Evolutionary conservation across 2,113 vertebrate species (phyloP), one percentile per base, ranked within the genome.

Genomic region (Oncorhynchus nerka): DNA sequence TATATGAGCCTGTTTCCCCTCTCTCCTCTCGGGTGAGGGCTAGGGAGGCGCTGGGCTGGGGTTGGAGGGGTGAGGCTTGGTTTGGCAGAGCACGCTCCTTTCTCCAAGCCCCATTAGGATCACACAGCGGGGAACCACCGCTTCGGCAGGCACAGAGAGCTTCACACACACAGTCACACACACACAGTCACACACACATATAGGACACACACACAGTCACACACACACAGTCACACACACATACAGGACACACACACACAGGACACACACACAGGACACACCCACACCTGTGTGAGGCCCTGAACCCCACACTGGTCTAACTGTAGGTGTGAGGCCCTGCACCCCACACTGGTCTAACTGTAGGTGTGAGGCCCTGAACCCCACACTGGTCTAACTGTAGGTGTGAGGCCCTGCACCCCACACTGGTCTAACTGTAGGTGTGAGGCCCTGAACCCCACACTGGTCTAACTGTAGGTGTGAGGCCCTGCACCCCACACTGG

Each of bases 41-140:
- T 59, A 34, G 30, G 22, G 71, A 70, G 62, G 34, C 16, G 34
- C 77, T 48, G 68, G 24, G 34, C 78, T 48, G 61, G 7, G 26
- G 20, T 49, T 67, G 61, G 55, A 49, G 61, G 28, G 28, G 55
- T 65, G 57, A 65, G 73, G 68, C 26, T 71, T 69, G 51, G 71
- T 66, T 70, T 71, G 71, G 71, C 77, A 71, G 65, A 71, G 65
- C 72, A 65, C 68, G 71, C 57, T 59, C 49, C 59, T 61, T 66
- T 75, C 20, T 84, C 61, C 73, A 84, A 82, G 82, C 75, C 34
- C 83, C 78, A 88, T 87, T 88, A 88, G 74, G 75, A 81, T 72
- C 80, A 85, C 78, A 79, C 80, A 78, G 79, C 51, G 68, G 87
- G 76, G 71, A 83, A 73, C 77, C 32, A 65, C 24, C 48, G 59